Evolutionary conservation across 2,113 vertebrate species (phyloP).

Genomic region (Arenaria interpres): DNA sequence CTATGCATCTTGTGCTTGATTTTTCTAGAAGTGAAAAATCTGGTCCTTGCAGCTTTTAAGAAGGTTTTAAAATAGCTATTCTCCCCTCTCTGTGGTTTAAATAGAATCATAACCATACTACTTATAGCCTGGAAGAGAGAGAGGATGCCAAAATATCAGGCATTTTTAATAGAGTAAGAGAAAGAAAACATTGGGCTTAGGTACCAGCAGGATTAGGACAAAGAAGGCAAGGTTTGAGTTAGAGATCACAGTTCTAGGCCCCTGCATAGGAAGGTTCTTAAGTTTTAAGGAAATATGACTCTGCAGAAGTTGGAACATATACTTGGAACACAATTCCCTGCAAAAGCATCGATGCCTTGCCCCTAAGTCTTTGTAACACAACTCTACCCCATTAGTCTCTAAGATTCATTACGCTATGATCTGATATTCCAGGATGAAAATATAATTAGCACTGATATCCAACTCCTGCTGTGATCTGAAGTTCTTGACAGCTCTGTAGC

Average conservation of each 20-base stretch:
- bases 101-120: constrained; percentile 46
- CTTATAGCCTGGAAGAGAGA: constrained; percentile 43
- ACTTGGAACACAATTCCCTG: not conserved
- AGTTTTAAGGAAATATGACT: not conserved
- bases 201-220: not conserved
- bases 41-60: constrained; percentile 22
- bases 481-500: not conserved
- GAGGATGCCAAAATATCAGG: constrained; percentile 50
- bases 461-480: not conserved
- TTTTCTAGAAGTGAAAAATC: constrained; percentile 29
- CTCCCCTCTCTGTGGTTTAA: constrained; percentile 41
- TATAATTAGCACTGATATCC: not conserved
- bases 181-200: constrained; percentile 22
- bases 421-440: not conserved
- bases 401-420: not conserved
- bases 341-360: not conserved
- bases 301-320: not conserved
- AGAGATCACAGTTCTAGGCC: not conserved
- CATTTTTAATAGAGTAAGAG: constrained; percentile 38
- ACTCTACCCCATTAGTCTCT: not conserved
- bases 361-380: not conserved
- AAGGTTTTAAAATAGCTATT: constrained; percentile 57
- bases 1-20: not conserved
- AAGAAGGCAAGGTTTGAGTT: not conserved
- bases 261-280: not conserved